These are phyloP conservation scores for Antigone vipio DNA, from an alignment of 2,113 vertebrate species.

Conservation along the genomic window DNA sequence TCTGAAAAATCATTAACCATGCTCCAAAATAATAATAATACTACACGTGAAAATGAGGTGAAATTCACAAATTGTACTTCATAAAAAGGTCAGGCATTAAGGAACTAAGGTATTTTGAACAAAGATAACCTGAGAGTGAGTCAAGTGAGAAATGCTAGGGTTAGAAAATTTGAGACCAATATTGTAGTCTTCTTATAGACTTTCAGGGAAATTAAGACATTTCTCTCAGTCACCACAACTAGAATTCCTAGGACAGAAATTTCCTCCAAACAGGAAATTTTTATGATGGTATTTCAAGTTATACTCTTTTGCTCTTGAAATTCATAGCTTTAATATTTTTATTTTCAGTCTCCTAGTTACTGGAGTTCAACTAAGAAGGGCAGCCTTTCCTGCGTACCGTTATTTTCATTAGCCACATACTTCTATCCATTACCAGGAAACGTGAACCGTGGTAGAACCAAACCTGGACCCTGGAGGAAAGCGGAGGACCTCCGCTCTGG, in stretches of 20 bases:
- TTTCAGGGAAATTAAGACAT: not conserved
- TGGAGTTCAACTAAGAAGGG: not conserved
- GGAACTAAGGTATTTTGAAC: not conserved
- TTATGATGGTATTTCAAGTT: not conserved
- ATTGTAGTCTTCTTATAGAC: not conserved
- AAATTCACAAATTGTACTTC: not conserved
- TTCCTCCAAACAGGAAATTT: not conserved
- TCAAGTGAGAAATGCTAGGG: not conserved
- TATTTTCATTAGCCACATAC: not conserved
- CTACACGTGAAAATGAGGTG: not conserved
- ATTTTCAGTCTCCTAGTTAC: not conserved
- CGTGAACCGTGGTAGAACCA: not conserved
- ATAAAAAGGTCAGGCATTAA: not conserved
- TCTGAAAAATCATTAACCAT: not conserved
- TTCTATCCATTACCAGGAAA: not conserved
- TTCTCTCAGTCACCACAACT: not conserved
- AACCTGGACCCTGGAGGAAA: not conserved
- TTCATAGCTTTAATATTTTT: not conserved
- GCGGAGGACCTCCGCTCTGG: not conserved
- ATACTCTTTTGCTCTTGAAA: not conserved
- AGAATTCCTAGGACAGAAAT: not conserved
- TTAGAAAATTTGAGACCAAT: not conserved
- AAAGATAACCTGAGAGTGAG: not conserved
- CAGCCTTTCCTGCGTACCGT: not conserved
- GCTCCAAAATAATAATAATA: not conserved